Base-by-base conservation (phyloP, 2,797 vertebrate genomes). In the Setipinna tenuifilis region DNA sequence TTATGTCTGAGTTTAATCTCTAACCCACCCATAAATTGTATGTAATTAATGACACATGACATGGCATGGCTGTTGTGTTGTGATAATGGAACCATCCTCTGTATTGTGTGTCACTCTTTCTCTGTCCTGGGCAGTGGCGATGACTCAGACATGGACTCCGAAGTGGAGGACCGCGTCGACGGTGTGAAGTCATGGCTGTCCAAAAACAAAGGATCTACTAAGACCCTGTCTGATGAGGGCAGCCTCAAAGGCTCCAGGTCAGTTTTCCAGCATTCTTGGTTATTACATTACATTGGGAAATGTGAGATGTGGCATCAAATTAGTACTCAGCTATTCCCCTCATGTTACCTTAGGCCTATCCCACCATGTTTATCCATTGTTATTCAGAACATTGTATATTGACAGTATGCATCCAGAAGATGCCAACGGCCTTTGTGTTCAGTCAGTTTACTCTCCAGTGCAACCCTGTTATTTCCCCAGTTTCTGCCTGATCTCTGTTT, bases 151-250 rank as follows among this genome's bases (percentile, higher is more conserved):
- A 95, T 95, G 6, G 98, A 99, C 90, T 99, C 97, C 0, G 98
- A 99, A 91, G 95, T 99, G 88, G 98, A 99, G 91, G 97, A 99
- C 82, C 97, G 98, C 0, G 98, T 99, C 83, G 98, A 99, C 0
- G 98, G 97, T 21, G 97, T 99, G 88, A 99, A 99, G 92, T 98
- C 98, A 11, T 98, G 98, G 97, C 94, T 99, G 82, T 99, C 97
- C 0, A 99, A 97, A 94, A 99, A 97, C 94, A 99, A 99, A 93
- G 96, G 96, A 89, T 96, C 97, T 82, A 93, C 95, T 87, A 99
- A 98, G 94, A 94, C 96, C 0, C 93, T 96, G 88, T 96, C 96
- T 0, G 98, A 99, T 0, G 98, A 99, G 0, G 95, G 97, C 86
- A 97, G 96, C 92, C 94, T 97, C 86, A 99, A 98, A 94, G 96